Conservation (phyloP, 2,113 vertebrate genomes). For the Cephalopterus ornatus region DNA sequence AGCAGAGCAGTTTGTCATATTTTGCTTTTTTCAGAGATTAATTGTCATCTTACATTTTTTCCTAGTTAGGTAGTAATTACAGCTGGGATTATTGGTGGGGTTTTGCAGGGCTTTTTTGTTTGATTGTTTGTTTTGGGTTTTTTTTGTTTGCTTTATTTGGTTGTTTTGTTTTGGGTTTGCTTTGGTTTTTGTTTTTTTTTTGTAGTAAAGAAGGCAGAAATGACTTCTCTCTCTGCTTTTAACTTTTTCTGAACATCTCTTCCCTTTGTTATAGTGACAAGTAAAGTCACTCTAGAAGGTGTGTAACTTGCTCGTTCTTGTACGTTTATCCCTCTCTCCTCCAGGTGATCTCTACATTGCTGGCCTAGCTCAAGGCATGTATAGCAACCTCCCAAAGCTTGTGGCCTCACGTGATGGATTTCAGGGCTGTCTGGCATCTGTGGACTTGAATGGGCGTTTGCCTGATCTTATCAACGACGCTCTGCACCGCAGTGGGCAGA, state of each 20-base stretch:
- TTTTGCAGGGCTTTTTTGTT: background rate
- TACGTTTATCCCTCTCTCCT: background rate
- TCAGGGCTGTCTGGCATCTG: constrained; percentile 94
- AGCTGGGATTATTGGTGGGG: background rate
- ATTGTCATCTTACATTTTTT: background rate
- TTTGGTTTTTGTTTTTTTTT: background rate
- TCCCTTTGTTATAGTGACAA: background rate
- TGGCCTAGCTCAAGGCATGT: constrained; percentile 93
- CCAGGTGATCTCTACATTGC: constrained; percentile 96
- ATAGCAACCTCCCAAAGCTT: constrained; percentile 91
- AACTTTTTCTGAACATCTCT: background rate
- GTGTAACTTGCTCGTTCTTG: background rate
- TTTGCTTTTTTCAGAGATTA: background rate
- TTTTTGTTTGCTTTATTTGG: rapidly evolving
- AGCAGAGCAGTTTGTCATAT: background rate
- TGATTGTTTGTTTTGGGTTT: background rate
- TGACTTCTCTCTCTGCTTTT: background rate
- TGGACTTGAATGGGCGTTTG: constrained; percentile 95
- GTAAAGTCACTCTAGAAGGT: background rate
- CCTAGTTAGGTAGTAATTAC: background rate
- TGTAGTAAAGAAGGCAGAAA: background rate
- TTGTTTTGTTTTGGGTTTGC: background rate
- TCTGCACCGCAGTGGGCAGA: constrained; percentile 94
- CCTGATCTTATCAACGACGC: constrained; percentile 95
- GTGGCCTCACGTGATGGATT: constrained; percentile 97